These are phyloP conservation scores for Trachurus trachurus DNA, from an alignment of 2,797 vertebrate genomes.

Conservation along the genomic window DNA sequence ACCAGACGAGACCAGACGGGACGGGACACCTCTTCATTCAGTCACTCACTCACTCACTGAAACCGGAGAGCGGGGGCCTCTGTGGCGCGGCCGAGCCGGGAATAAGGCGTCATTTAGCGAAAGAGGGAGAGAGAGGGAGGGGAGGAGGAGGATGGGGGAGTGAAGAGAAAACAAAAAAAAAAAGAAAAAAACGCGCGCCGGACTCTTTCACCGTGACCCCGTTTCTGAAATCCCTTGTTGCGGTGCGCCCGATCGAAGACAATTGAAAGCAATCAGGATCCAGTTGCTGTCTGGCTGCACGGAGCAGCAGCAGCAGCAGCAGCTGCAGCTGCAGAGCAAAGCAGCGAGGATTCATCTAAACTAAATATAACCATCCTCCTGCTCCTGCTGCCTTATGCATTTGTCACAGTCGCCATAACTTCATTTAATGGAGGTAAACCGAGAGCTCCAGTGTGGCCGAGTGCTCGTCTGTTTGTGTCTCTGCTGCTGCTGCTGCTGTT, in stretches of 20 bases:
- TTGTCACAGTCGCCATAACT: slow-evolving; percentile 57
- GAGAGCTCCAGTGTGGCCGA: slow-evolving; percentile 43
- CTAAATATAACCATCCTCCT: slow-evolving; percentile 76
- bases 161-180: slow-evolving; percentile 19
- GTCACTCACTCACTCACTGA: slow-evolving; percentile 40
- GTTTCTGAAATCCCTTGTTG: slow-evolving; percentile 80
- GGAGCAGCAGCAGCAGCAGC: slow-evolving; percentile 65
- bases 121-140: slow-evolving; percentile 1
- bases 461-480: slow-evolving; percentile 46
- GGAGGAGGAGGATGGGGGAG: too few relatives aligned
- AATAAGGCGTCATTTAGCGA: slow-evolving; percentile 66
- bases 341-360: slow-evolving; percentile 65
- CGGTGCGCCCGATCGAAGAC: slow-evolving; percentile 82
- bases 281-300: slow-evolving; percentile 77
- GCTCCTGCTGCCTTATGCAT: slow-evolving; percentile 48
- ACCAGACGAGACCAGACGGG: slow-evolving; percentile 5
- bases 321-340: slow-evolving; percentile 1
- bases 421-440: slow-evolving; percentile 49
- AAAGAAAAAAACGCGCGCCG: slow-evolving; percentile 44
- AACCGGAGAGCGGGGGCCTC: slow-evolving; percentile 77
- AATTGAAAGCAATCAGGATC: slow-evolving; percentile 84
- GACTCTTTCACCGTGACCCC: slow-evolving; percentile 78
- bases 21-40: slow-evolving; percentile 62
- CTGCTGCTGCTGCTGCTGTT: too few relatives aligned
- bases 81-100: slow-evolving; percentile 47